These are phyloP conservation scores for Siphamia tubifer DNA, from an alignment of 2,113 vertebrate genomes.

Conservation along the genomic window DNA sequence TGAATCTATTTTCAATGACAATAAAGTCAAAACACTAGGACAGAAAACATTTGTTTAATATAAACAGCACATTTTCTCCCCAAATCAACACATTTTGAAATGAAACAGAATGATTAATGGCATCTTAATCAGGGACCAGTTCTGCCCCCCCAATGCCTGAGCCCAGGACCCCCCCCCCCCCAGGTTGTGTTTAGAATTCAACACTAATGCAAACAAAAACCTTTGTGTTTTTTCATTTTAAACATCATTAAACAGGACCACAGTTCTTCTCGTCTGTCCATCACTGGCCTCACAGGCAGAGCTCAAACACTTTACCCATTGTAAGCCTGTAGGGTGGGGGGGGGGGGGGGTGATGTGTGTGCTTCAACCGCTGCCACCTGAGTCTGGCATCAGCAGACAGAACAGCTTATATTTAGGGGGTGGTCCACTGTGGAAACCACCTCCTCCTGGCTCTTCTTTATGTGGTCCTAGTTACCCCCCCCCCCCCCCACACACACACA, in stretches of 20 bases:
- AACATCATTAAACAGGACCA: slow-evolving; percentile 53
- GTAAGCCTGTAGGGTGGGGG: not conserved
- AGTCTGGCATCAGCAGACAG: slow-evolving; percentile 18
- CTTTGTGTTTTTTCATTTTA: slow-evolving; percentile 56
- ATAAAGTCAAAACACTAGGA: too few relatives aligned
- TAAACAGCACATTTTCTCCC: too few relatives aligned
- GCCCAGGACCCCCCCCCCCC: too few relatives aligned
- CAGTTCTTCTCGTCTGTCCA: slow-evolving; percentile 58
- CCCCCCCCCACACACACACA: not conserved
- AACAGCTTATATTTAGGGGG: slow-evolving; percentile 49
- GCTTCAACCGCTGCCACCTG: slow-evolving; percentile 49
- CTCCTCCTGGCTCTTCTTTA: slow-evolving; percentile 44
- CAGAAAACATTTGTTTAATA: too few relatives aligned
- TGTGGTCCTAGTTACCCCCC: slow-evolving; percentile 23
- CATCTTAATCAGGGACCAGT: too few relatives aligned
- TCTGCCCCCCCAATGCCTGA: too few relatives aligned
- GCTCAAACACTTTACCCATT: slow-evolving; percentile 53
- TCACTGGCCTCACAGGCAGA: slow-evolving; percentile 17
- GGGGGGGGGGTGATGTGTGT: not conserved
- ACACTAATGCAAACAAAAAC: too few relatives aligned
- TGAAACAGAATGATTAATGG: too few relatives aligned
- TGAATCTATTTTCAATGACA: too few relatives aligned
- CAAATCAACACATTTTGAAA: too few relatives aligned
- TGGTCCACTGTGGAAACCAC: slow-evolving; percentile 50
- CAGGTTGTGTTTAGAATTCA: too few relatives aligned